phyloP scores from a whole-genome alignment of 2,113 vertebrate species.

The Agapornis roseicollis region DNA sequence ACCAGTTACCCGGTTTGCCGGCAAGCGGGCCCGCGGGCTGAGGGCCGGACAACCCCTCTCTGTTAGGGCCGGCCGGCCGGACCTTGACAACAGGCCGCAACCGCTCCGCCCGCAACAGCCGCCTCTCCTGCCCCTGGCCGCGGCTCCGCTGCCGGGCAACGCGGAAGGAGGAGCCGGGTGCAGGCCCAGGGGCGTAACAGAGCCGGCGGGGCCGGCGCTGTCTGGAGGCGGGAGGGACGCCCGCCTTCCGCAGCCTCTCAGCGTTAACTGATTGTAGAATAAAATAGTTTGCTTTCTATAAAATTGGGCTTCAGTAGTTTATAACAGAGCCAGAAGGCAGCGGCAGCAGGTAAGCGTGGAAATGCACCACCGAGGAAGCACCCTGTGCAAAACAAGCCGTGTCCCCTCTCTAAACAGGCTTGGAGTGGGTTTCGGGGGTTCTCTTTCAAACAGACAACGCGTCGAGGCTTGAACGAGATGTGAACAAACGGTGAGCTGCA shows the following conservation, averaged over 20 bases:
- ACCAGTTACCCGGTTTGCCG: background rate
- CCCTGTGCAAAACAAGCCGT: background rate
- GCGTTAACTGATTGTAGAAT: no score
- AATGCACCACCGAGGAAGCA: background rate
- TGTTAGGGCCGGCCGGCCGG: background rate
- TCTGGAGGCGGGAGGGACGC: background rate
- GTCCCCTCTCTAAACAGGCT: background rate
- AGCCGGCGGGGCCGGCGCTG: background rate
- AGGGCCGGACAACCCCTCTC: no score
- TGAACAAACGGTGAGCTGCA: background rate
- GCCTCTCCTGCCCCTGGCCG: background rate
- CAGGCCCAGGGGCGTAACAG: no score
- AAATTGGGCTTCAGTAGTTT: no score
- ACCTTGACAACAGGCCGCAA: background rate
- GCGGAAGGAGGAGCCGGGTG: background rate
- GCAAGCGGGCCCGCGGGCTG: background rate
- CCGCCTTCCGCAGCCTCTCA: no score
- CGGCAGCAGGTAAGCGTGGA: background rate
- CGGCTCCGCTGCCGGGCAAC: slow-evolving; percentile 6
- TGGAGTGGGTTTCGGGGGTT: background rate
- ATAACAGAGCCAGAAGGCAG: fast-evolving
- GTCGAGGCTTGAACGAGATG: background rate
- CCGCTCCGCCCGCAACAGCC: no score
- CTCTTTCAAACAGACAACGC: background rate
- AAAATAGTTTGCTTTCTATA: no score